A percentile compares a stretch with the other conserved stretches of the same genome.
phyloP scores from a whole-genome alignment of 2,113 vertebrate genomes.

The Austrofundulus limnaeus region DNA sequence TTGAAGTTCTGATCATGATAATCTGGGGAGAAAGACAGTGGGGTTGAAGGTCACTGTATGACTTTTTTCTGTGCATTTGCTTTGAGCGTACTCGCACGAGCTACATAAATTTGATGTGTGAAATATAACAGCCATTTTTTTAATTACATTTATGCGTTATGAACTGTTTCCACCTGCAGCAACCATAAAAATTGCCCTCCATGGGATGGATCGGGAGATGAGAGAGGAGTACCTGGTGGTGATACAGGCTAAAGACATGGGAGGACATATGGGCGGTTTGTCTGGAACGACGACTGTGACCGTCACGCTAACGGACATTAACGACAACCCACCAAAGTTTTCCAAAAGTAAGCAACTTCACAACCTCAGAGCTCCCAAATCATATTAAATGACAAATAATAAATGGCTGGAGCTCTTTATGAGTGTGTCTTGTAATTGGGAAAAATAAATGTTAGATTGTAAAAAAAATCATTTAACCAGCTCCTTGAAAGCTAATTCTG shows the following conservation, averaged over 20 bases:
- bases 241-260: constrained; percentile 99
- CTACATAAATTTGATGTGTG: constrained; percentile 38
- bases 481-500: constrained; percentile 28
- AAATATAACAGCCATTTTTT: constrained; percentile 48
- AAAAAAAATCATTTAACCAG: constrained; percentile 40
- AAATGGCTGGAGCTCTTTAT: constrained; percentile 14
- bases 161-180: constrained; percentile 76
- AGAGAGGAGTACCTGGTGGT: constrained; percentile 97
- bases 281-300: constrained; percentile 97
- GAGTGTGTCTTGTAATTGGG: constrained; percentile 36
- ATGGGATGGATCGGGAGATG: constrained; percentile 98
- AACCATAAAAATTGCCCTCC: constrained; percentile 94
- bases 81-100: constrained; percentile 9
- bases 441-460: constrained; percentile 42
- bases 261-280: constrained; percentile 95
- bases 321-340: constrained; percentile 98
- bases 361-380: constrained; percentile 2
- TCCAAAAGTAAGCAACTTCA: constrained; percentile 87
- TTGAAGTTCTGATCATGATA: constrained; percentile 19
- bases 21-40: constrained; percentile 10
- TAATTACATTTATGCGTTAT: constrained; percentile 57
- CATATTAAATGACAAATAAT: not conserved
- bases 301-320: constrained; percentile 92
- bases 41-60: constrained; percentile 43
- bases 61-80: constrained; percentile 2